These are phyloP conservation scores for Rhyacophila brunnea DNA, from an alignment of 1,140 invertebrate species.

Conservation along the genomic window DNA sequence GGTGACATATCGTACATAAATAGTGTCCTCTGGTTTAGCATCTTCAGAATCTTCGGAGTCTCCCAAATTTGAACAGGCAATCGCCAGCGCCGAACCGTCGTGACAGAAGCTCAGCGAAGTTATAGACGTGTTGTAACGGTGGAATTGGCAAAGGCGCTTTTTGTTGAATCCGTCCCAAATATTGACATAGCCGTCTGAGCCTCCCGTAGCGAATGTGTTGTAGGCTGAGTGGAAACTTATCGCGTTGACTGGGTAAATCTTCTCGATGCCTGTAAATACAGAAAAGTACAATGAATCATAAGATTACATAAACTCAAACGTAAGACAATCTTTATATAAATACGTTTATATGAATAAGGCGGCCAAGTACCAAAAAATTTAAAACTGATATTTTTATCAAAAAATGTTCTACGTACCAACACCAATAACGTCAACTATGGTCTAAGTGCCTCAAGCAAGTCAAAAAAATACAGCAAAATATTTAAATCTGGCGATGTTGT, in stretches of 20 bases:
- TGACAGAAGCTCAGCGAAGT: constrained; percentile 90
- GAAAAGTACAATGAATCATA: no score
- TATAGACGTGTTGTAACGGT: constrained; percentile 93
- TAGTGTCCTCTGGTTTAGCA: constrained; percentile 77
- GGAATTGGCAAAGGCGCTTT: constrained; percentile 96
- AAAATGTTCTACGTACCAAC: no score
- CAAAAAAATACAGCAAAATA: no score
- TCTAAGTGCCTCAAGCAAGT: no score
- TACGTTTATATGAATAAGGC: no score
- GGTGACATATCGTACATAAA: constrained; percentile 93
- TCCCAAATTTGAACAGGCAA: constrained; percentile 91
- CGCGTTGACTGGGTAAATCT: constrained; percentile 98
- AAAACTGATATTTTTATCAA: no score
- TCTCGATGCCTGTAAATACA: constrained; percentile 68
- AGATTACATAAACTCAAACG: no score
- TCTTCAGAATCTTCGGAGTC: constrained; percentile 78
- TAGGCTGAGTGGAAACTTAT: constrained; percentile 96
- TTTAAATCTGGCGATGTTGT: no score
- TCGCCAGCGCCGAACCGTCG: constrained; percentile 90
- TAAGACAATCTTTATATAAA: no score
- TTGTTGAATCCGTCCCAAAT: constrained; percentile 99
- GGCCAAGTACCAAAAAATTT: no score
- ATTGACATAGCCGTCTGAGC: constrained; percentile 97
- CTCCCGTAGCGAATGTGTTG: constrained; percentile 98
- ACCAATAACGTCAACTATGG: no score